Evolutionary conservation across 2,888 invertebrate species (phyloP), one percentile per base, ranked within the genome.

Genomic region (Eristalinus aeneus): DNA sequence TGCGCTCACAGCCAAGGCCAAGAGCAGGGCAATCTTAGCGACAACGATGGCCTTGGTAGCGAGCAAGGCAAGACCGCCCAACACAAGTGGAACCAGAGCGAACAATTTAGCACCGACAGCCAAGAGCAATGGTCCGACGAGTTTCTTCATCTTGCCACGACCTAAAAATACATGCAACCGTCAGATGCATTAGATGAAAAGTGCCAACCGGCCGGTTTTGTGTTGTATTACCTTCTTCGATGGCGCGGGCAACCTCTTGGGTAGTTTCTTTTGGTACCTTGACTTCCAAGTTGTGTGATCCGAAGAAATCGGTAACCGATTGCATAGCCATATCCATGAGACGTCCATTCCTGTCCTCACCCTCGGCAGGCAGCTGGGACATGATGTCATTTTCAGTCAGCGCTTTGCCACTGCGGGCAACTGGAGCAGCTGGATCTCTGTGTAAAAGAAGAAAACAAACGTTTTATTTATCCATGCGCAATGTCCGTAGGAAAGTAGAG

Each of bases 1-100:
- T 88, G 96, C 93, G 5, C 96, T 95, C 67, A 96, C 90, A 32
- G 96, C 93, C 0, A 95, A 94, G 27, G 96, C 96, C 54, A 96
- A 93, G 67, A 97, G 91, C 88, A 97, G 94, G 1, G 97, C 97
- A 77, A 97, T 92, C 91, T 97, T 97, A 65, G 96, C 95, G 12
- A 97, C 94, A 88, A 97, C 93, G 74, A 97, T 92, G 32, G 97
- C 97, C 93, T 97, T 97, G 60, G 95, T 94, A 27, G 96, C 95
- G 88, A 97, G 92, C 22, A 97, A 93, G 0, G 95, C 95, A 0
- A 97, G 93, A 64, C 95, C 95, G 20, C 96, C 96, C 87, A 97
- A 93, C 20, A 96, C 92, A 8, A 97, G 91, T 0, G 96, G 96
- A 0, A 96, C 91, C 0, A 97, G 92, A 0, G 96, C 95, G 71